phyloP scores from a whole-genome alignment of 2,888 invertebrate species.

The Blera fallax region DNA sequence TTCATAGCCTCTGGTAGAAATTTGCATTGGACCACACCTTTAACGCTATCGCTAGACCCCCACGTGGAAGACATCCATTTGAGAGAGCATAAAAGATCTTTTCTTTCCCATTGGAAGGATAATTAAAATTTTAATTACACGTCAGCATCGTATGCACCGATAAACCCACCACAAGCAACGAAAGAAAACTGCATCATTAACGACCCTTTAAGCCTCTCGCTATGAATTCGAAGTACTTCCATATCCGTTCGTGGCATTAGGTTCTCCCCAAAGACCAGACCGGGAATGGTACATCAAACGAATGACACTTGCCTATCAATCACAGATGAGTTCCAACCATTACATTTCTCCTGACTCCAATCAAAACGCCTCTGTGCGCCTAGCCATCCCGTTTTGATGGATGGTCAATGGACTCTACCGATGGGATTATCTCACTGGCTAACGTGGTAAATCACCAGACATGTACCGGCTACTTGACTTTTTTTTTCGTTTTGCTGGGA shows the following conservation, averaged over 20 bases:
- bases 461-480: slow-evolving; percentile 61
- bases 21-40: neutral
- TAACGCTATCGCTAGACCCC: neutral
- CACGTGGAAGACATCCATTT: neutral
- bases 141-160: neutral
- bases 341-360: slow-evolving; percentile 50
- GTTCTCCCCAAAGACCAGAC: neutral
- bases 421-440: slow-evolving; percentile 53
- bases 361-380: slow-evolving; percentile 57
- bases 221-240: slow-evolving; percentile 3
- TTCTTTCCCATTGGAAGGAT: slow-evolving; percentile 4
- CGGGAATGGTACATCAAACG: slow-evolving; percentile 9
- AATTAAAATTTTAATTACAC: slow-evolving; percentile 42
- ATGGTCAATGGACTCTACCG: slow-evolving; percentile 55
- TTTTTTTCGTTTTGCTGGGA: neutral
- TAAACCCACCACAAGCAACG: neutral
- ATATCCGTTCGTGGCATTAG: slow-evolving; percentile 13
- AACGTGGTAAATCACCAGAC: slow-evolving; percentile 58
- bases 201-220: neutral
- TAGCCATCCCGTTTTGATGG: slow-evolving; percentile 52
- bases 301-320: slow-evolving; percentile 71
- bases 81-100: slow-evolving; percentile 5
- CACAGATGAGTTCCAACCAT: slow-evolving; percentile 50
- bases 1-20: neutral
- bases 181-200: neutral